Percentiles rank a stretch among this genome's conserved stretches.
Conservation (phyloP, 2,797 vertebrate genomes). For the Hozukius guyotensis region DNA sequence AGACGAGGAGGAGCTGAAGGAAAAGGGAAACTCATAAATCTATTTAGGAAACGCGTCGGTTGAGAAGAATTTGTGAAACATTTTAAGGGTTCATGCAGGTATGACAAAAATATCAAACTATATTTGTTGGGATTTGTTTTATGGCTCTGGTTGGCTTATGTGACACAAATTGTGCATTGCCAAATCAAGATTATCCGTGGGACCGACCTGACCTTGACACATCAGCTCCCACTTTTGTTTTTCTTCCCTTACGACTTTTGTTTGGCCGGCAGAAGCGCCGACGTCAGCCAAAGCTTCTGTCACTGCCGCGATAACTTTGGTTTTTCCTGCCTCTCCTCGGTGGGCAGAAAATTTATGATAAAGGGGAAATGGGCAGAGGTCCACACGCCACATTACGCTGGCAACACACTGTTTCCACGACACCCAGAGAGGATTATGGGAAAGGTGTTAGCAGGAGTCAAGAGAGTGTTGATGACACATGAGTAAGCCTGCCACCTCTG, state of each 20-base stretch:
- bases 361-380: conserved; percentile 29
- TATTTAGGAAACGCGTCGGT: background rate
- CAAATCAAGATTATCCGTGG: conserved; percentile 1
- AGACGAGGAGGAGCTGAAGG: background rate
- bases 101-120: background rate
- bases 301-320: background rate
- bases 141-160: background rate
- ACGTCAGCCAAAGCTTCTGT: conserved; percentile 5
- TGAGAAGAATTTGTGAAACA: background rate
- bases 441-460: conserved; percentile 32
- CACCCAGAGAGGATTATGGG: background rate
- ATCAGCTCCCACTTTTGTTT: conserved; percentile 28
- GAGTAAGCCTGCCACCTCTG: background rate
- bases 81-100: background rate
- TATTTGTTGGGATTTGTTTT: background rate
- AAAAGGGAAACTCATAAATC: conserved; percentile 7
- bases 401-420: conserved; percentile 12
- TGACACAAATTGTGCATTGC: background rate
- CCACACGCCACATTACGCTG: conserved; percentile 19
- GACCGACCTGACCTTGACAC: conserved; percentile 12
- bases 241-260: conserved; percentile 30
- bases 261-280: conserved; percentile 10
- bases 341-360: background rate
- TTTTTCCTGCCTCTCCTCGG: background rate
- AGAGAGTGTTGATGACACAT: conserved; percentile 3